phyloP scores from a whole-genome alignment of 2,888 invertebrate genomes.

The Boloria euphrosyne region DNA sequence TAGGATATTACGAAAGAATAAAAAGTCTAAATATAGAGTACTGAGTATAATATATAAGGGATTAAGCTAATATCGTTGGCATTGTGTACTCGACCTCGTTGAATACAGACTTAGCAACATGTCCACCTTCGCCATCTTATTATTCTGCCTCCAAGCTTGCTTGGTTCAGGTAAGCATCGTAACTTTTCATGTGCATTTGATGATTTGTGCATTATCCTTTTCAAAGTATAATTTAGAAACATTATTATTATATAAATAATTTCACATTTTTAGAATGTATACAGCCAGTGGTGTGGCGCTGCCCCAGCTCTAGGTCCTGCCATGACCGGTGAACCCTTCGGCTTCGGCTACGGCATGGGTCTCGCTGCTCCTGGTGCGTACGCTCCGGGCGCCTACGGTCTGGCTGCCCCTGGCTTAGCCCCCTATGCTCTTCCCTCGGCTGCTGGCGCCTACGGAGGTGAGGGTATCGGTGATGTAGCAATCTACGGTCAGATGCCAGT shows the following conservation, averaged over 20 bases:
- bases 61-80: no score
- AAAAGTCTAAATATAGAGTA: no score
- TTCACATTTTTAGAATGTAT: conserved; percentile 38
- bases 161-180: no score
- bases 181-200: no score
- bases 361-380: conserved; percentile 24
- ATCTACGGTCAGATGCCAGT: conserved; percentile 48
- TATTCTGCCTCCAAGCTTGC: no score
- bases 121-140: no score
- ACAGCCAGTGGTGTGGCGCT: conserved; percentile 37
- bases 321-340: not conserved
- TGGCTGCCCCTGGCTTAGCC: conserved; percentile 1
- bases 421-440: conserved; percentile 25
- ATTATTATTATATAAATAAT: not conserved
- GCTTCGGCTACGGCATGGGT: not conserved
- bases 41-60: no score
- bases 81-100: no score
- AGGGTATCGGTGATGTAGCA: conserved; percentile 45
- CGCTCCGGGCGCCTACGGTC: conserved; percentile 10
- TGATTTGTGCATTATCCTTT: no score
- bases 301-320: conserved; percentile 23
- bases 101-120: no score
- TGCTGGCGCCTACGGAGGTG: conserved; percentile 44
- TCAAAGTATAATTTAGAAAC: not conserved
- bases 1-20: no score